Base-by-base conservation (phyloP, 2,797 vertebrate genomes). In the Coilia nasus region DNA sequence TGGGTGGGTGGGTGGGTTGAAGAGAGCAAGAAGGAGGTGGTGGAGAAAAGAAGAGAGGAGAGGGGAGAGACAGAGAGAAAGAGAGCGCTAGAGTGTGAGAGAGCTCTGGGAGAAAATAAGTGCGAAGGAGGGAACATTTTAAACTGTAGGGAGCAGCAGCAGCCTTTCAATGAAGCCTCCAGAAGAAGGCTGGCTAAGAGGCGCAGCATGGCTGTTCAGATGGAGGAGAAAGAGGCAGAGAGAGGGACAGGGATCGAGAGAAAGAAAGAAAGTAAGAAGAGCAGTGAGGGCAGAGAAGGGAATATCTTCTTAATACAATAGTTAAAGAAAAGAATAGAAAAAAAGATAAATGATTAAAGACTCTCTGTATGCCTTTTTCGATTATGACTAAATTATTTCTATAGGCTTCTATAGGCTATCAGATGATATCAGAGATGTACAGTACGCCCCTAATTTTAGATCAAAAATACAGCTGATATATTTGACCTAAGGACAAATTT, bases 101-200 rank as follows among this genome's bases (percentile, higher is more conserved):
- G 23, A 25, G 81, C 54, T 44, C 19, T 2, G 75, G 35, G 60
- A 56, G 82, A 46, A 59, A 78, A 31, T 83, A 81, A 82, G 60
- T 83, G 80, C 19, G 62, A 81, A 81, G 64, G 54, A 60, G 82
- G 96, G 85, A 87, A 88, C 89, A 89, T 92, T 98, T 97, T 94
- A 96, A 97, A 99, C 98, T 99, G 98, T 97, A 99, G 98, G 97
- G 98, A 97, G 98, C 98, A 99, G 98, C 97, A 99, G 97, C 97
- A 97, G 96, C 95, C 98, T 99, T 97, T 94, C 95, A 95, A 97
- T 97, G 95, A 94, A 88, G 82, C 41, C 56, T 78, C 35, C 31
- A 28, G 75, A 60, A 85, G 84, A 11, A 62, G 21, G 19, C 56
- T 17, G 15, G 17, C 19, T 41, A 19, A 19, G 15, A 78, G 5